phyloP scores from a whole-genome alignment of 2,888 invertebrate genomes.

The Rutpela maculata region DNA sequence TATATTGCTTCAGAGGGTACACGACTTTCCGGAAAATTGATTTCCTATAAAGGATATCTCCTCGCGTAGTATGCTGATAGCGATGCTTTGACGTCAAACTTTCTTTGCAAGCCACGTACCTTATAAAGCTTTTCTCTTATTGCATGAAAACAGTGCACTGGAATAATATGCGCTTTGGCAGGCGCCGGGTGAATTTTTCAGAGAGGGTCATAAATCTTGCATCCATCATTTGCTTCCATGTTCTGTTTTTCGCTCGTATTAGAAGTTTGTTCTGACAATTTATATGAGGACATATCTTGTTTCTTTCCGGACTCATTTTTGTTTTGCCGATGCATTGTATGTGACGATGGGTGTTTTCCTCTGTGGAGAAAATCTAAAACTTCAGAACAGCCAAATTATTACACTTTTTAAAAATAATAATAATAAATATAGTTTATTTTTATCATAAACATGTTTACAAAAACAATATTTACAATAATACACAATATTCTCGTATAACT shows the following conservation, averaged over 20 bases:
- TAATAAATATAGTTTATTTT: too few relatives aligned
- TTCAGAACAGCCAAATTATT: too few relatives aligned
- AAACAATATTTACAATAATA: too few relatives aligned
- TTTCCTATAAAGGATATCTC: background rate
- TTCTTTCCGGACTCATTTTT: background rate
- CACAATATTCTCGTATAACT: too few relatives aligned
- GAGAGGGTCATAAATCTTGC: constrained; percentile 1
- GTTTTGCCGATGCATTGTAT: background rate
- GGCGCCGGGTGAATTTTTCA: background rate
- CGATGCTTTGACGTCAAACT: background rate
- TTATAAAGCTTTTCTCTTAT: background rate
- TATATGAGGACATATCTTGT: background rate
- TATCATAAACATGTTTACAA: too few relatives aligned
- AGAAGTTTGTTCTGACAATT: background rate
- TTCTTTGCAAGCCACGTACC: background rate
- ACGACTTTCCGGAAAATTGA: too few relatives aligned
- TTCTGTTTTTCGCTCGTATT: background rate
- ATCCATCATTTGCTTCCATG: background rate
- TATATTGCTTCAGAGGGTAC: too few relatives aligned
- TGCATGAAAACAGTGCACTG: constrained; percentile 1
- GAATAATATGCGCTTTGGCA: background rate
- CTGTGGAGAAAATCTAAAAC: too few relatives aligned
- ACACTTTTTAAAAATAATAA: too few relatives aligned
- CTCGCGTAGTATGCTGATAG: background rate
- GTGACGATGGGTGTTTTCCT: background rate